Evolutionary conservation across 2,113 vertebrate genomes (phyloP).

Genomic region (Phalacrocorax aristotelis): DNA sequence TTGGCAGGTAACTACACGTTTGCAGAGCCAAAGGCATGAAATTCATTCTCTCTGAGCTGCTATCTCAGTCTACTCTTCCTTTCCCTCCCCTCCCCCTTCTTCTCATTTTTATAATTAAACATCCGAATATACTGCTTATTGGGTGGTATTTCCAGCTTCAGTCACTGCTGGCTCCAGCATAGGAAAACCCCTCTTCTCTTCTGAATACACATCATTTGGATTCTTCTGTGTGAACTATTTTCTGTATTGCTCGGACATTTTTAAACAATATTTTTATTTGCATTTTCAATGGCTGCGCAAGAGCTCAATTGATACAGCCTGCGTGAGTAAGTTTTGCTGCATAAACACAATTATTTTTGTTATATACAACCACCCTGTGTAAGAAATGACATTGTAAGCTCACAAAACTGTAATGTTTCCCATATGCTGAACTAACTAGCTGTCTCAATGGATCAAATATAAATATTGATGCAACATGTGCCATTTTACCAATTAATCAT

Average conservation of each 20-base stretch:
- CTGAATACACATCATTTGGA: conserved; percentile 4
- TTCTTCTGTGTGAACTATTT: conserved; percentile 11
- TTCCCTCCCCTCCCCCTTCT: not conserved
- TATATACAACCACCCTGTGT: conserved; percentile 23
- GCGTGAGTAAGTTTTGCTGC: conserved; percentile 37
- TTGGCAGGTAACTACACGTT: not conserved
- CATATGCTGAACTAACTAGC: conserved; percentile 39
- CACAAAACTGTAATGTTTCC: conserved; percentile 60
- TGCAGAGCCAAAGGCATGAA: not conserved
- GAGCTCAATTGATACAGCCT: conserved; percentile 36
- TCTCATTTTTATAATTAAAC: conserved; percentile 43
- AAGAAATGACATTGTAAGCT: conserved; percentile 50
- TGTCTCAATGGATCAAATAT: conserved; percentile 37
- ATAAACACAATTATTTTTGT: conserved; percentile 53
- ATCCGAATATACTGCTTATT: conserved; percentile 45
- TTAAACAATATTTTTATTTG: conserved; percentile 43
- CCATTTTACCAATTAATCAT: conserved; percentile 50
- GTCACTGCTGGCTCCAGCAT: conserved; percentile 44
- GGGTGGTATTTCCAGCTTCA: conserved; percentile 62
- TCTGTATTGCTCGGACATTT: conserved; percentile 23
- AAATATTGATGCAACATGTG: conserved; percentile 49
- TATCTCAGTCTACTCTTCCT: not conserved
- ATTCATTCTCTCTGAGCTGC: not conserved
- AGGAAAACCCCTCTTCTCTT: conserved; percentile 55
- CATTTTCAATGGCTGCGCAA: conserved; percentile 38